phyloP scores from a whole-genome alignment of 2,888 invertebrate genomes.

The Criorhina ranunculi region DNA sequence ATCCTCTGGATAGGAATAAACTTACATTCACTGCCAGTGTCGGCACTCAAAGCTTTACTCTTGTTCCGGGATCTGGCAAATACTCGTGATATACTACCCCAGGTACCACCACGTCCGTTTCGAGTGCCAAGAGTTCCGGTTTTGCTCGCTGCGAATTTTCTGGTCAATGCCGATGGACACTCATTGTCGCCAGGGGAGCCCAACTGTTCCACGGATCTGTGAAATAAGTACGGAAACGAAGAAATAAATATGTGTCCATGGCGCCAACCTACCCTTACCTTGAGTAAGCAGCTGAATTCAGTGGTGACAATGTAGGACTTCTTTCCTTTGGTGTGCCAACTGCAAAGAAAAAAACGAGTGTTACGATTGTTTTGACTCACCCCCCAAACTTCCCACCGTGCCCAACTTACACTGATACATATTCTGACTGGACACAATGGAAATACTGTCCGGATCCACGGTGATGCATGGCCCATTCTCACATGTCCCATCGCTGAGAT shows the following conservation, averaged over 20 bases:
- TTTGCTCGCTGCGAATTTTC: conserved; percentile 82
- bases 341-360: conserved; percentile 79
- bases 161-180: conserved; percentile 86
- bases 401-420: conserved; percentile 84
- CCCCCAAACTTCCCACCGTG: too few species aligned
- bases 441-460: conserved; percentile 85
- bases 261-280: conserved; percentile 87
- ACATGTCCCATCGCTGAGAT: conserved; percentile 89
- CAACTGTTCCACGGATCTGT: conserved; percentile 89
- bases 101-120: conserved; percentile 90
- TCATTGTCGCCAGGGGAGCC: conserved; percentile 91
- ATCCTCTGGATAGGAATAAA: conserved; percentile 6
- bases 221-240: too few species aligned
- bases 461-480: conserved; percentile 85
- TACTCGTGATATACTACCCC: conserved; percentile 96
- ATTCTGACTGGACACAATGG: conserved; percentile 84
- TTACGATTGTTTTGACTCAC: not conserved
- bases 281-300: conserved; percentile 91
- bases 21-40: conserved; percentile 87
- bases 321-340: conserved; percentile 93
- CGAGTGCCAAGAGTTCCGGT: conserved; percentile 84
- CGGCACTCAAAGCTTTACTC: conserved; percentile 87
- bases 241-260: conserved; percentile 75
- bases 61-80: conserved; percentile 94
- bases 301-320: conserved; percentile 92